Percentiles rank a stretch among this genome's conserved stretches.
Evolutionary conservation across 2,888 invertebrate species (phyloP).

Genomic region (Andrena chrysosceles): DNA sequence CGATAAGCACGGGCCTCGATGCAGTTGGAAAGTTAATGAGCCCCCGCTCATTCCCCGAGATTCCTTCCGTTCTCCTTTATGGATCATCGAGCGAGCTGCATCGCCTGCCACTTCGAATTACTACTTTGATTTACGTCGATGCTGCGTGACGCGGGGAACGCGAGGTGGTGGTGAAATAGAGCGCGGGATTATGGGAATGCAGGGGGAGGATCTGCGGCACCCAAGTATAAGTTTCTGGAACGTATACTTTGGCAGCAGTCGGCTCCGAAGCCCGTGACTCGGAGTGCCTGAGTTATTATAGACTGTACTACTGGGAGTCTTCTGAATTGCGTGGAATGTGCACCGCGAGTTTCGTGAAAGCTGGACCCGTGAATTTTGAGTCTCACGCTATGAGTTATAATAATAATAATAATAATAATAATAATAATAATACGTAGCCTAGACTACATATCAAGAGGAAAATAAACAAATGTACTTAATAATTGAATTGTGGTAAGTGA

Average conservation of each 20-base stretch:
- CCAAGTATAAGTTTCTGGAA: background rate
- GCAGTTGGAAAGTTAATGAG: conserved; percentile 48
- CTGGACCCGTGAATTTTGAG: no score
- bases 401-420: no score
- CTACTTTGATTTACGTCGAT: conserved; percentile 3
- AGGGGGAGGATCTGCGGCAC: background rate
- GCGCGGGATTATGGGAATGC: background rate
- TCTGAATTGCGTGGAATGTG: no score
- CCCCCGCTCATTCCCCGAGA: background rate
- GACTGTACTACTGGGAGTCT: no score
- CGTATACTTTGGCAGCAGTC: background rate
- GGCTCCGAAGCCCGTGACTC: no score
- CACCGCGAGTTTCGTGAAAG: no score
- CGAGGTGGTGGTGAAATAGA: background rate
- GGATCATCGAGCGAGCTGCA: background rate
- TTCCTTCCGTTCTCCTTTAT: conserved; percentile 5
- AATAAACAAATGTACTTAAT: no score
- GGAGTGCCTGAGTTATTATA: no score
- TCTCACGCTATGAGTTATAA: no score
- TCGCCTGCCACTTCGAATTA: background rate
- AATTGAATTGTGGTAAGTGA: no score
- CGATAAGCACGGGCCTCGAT: conserved; percentile 38
- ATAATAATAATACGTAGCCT: no score
- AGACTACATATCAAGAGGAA: no score
- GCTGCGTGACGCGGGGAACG: background rate